Base-by-base conservation (phyloP, 2,113 vertebrate genomes). In the Gobiocypris rarus region DNA sequence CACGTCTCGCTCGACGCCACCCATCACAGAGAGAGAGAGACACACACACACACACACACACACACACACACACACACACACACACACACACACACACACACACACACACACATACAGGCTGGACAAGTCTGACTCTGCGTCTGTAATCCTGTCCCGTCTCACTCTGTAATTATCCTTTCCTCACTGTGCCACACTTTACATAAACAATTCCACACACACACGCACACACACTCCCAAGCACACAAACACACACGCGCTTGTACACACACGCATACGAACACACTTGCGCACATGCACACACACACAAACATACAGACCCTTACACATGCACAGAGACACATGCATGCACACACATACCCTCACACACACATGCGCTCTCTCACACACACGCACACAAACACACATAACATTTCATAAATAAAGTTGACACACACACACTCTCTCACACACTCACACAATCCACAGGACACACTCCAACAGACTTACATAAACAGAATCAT, bases 111-210 rank as follows among this genome's bases (percentile, higher is more conserved):
- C 41, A 54, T 84, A 56, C 52, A 28, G 59, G 54, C 38, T 74
- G 50, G 73, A 67, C 78, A 56, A 74, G 83, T 65, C 70, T 83
- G 43, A 67, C 6, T 54, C 45, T 17, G 54, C 59, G 73, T 26
- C 65, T 41, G 24, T 87, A 87, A 86, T 69, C 87, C 83, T 82
- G 75, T 87, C 45, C 86, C 83, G 75, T 84, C 73, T 24, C 65
- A 56, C 82, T 86, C 84, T 88, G 80, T 89, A 89, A 89, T 87
- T 89, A 87, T 69, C 69, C 58, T 73, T 43, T 76, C 63, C 41
- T 81, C 82, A 84, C 76, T 43, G 79, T 73, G 59, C 61, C 70
- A 75, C 69, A 28, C 82, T 86, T 76, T 83, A 86, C 69, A 86
- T 89, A 89, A 88, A 65, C 61, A 65, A 24, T 13, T 6, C 4